Evolutionary conservation across 1,140 invertebrate genomes (phyloP), one percentile per base, ranked within the genome.

Genomic region (Antheraea pernyi): DNA sequence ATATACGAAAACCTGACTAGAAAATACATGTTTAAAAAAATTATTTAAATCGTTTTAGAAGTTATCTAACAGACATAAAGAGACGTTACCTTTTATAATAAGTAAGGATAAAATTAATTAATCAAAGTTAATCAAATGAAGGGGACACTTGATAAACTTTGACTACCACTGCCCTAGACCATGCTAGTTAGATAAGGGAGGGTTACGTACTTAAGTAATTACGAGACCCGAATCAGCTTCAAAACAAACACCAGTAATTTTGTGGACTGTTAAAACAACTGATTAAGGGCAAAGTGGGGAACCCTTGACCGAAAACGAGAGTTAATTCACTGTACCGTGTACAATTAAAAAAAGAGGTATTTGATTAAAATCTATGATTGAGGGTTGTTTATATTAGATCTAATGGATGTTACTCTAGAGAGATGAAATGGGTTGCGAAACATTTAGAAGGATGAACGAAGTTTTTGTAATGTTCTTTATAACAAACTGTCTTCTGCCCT

Each of bases 201-300:
- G 46, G 46, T 53, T 53, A 53, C 16, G 46, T 16, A 53, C 46
- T 53, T n/a, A 53, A 53, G 46, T 53, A 53, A 53, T 53, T 53
- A 53, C 8, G 11, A 53, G 16, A 16, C 10, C 46, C 11, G 46
- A 53, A 53, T 53, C 46, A 53, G 46, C 46, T 53, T 53, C 46
- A 53, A 53, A 53, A 53, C 46, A 53, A 53, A 53, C 46, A 53
- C 16, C 11, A 53, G 11, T 53, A 53, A 53, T 53, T 53, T 53
- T 53, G 46, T 53, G 46, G 46, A 53, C 46, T 53, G 46, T 53
- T 53, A 53, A 53, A 53, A 53, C 46, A 53, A 53, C 46, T 53
- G 46, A 53, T 53, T 53, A 53, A 53, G 16, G 46, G 11, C 1
- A 13, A 53, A 53, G 16, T 53, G 16, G 16, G 11, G 46, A 13